Conservation (phyloP, 2,113 vertebrate genomes). For the Nerophis lumbriciformis region DNA sequence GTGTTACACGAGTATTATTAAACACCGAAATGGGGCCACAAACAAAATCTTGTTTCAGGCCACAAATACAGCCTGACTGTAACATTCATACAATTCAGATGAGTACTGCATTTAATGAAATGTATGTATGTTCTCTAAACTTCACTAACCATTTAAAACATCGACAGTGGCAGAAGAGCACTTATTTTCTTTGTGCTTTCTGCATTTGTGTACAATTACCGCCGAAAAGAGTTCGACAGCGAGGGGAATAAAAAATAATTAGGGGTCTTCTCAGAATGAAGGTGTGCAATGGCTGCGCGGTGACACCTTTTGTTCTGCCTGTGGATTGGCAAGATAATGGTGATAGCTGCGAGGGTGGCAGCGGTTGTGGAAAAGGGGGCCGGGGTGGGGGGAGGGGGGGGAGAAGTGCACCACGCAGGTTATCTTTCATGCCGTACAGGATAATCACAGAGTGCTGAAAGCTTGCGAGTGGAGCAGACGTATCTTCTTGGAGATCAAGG, state of each 20-base stretch:
- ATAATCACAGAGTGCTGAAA: slow-evolving; percentile 66
- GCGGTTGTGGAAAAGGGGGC: slow-evolving; percentile 28
- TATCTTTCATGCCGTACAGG: slow-evolving; percentile 69
- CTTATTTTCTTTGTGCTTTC: no score
- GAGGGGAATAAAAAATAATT: slow-evolving; percentile 62
- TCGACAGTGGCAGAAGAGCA: no score
- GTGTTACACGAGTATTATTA: no score
- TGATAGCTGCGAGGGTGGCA: slow-evolving; percentile 40
- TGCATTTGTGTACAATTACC: slow-evolving; percentile 66
- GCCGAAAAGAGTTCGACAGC: slow-evolving; percentile 56
- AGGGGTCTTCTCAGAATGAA: slow-evolving; percentile 48
- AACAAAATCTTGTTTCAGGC: no score
- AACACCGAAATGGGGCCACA: no score
- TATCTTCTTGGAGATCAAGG: slow-evolving; percentile 71
- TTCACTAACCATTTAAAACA: no score
- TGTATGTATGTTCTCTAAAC: no score
- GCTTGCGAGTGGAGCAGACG: slow-evolving; percentile 49
- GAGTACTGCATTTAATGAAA: no score
- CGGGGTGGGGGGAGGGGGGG: no score
- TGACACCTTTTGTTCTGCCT: slow-evolving; percentile 68
- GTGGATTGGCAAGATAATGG: slow-evolving; percentile 70
- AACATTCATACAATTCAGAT: no score
- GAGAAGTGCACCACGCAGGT: slow-evolving; percentile 50
- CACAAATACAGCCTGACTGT: no score
- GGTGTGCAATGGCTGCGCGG: slow-evolving; percentile 49